Evolutionary conservation across 2,888 invertebrate species (phyloP), one percentile per base, ranked within the genome.

Genomic region (Limenitis arthemis): DNA sequence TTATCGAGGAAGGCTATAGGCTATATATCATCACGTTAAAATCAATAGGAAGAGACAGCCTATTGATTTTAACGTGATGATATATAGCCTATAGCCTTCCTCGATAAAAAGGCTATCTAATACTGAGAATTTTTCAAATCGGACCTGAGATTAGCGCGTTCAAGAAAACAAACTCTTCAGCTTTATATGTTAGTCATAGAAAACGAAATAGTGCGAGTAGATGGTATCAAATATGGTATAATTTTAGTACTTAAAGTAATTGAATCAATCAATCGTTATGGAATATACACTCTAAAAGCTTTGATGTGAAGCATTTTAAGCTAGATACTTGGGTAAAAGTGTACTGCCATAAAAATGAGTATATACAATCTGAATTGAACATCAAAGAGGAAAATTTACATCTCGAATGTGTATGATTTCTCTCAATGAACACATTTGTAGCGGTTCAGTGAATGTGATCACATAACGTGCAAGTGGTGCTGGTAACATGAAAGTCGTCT

Each of bases 371-470:
- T 29, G 12, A 38, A 39, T 46, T 41, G 47, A 53, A 55, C 56
- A 57, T 61, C 56, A 55, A 60, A 60, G 56, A 41, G 43, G 40
- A 48, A 54, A 52, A 52, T 50, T 49, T 44, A 52, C 55, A 52
- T 53, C 44, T 47, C 42, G 51, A 58, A 51, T 54, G 58, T 41
- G 36, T 44, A 49, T 56, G 54, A 59, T 63, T 58, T 60, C 57
- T 54, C 59, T 57, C 55, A 61, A 62, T 62, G 61, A 61, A 60
- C 61, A 59, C 51, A 59, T 58, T 54, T 47, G 55, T 38, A 41
- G 49, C 59, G 60, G 62, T 61, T 60, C 60, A 61, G 51, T 61
- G 63, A 58, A 54, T 56, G 49, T 49, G 56, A 57, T 54, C 60
- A 56, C 56, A 47, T 58, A 56, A 56, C 44, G 51, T 54, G 55